Evolutionary conservation across 2,888 invertebrate genomes (phyloP).

Genomic region (Perizoma flavofasciatum): DNA sequence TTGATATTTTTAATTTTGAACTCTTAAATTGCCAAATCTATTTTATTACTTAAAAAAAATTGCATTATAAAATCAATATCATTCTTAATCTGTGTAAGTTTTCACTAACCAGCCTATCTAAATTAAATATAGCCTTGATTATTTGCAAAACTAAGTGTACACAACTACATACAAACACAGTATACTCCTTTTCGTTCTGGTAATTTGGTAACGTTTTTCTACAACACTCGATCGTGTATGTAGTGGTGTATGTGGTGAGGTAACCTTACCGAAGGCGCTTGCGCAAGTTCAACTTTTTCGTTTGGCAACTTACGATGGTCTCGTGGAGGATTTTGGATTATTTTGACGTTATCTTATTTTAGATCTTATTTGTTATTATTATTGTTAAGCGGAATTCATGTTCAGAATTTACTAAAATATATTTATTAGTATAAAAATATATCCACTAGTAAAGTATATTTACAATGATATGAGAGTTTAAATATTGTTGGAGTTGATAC

Average conservation of each 20-base stretch:
- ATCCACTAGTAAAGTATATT: too few species aligned
- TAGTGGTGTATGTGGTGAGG: slow-evolving; percentile 21
- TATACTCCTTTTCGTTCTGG: too few species aligned
- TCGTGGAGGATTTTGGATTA: slow-evolving; percentile 25
- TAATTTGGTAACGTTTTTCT: too few species aligned
- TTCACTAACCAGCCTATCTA: slow-evolving; percentile 11
- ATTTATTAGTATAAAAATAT: too few species aligned
- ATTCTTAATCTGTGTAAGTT: neutral
- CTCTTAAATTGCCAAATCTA: too few species aligned
- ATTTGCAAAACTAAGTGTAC: slow-evolving; percentile 24
- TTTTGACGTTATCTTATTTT: slow-evolving; percentile 15
- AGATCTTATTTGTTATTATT: neutral
- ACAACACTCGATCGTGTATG: too few species aligned
- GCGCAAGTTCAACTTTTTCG: slow-evolving; percentile 30
- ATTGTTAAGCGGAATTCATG: neutral
- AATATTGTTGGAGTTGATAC: too few species aligned
- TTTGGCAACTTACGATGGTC: slow-evolving; percentile 21
- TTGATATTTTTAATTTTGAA: too few species aligned
- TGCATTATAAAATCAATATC: neutral
- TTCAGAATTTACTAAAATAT: neutral
- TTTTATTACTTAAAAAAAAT: too few species aligned
- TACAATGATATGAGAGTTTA: too few species aligned
- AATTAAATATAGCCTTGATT: slow-evolving; percentile 32
- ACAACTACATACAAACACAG: too few species aligned
- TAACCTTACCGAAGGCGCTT: slow-evolving; percentile 34